Conservation (phyloP, 2,797 vertebrate species). For the Sebastes ruberrimus region DNA sequence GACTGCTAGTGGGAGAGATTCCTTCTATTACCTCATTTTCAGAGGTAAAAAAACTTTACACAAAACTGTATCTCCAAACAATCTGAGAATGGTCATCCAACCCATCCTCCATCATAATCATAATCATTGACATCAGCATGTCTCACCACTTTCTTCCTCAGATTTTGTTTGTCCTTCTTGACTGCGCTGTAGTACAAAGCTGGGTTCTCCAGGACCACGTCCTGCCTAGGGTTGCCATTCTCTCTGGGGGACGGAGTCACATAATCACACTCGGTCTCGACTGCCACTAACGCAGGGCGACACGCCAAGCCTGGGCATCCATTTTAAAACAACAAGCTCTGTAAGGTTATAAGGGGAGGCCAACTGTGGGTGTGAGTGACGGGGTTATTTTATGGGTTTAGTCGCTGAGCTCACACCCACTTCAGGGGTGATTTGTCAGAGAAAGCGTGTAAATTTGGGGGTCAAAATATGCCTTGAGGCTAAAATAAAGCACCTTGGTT, state of each 20-base stretch:
- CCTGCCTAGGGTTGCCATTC: slow-evolving; percentile 90
- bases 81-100: slow-evolving; percentile 67
- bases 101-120: slow-evolving; percentile 64
- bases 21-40: slow-evolving; percentile 33
- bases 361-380: slow-evolving; percentile 68
- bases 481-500: slow-evolving; percentile 76
- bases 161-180: slow-evolving; percentile 91
- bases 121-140: slow-evolving; percentile 73
- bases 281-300: slow-evolving; percentile 78
- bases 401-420: slow-evolving; percentile 65
- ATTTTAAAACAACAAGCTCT: slow-evolving; percentile 82
- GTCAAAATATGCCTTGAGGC: slow-evolving; percentile 65
- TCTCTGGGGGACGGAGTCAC: slow-evolving; percentile 89
- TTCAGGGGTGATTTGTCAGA: slow-evolving; percentile 45
- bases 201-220: slow-evolving; percentile 91
- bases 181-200: slow-evolving; percentile 90
- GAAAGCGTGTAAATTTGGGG: slow-evolving; percentile 63
- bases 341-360: slow-evolving; percentile 67
- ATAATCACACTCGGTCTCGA: slow-evolving; percentile 83
- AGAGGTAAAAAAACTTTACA: slow-evolving; percentile 55
- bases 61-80: slow-evolving; percentile 57
- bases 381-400: slow-evolving; percentile 80
- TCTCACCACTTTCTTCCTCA: slow-evolving; percentile 92
- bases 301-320: slow-evolving; percentile 87
- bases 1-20: slow-evolving; percentile 58